A percentile compares a stretch with the other conserved stretches of the same genome.
Evolutionary conservation across 2,113 vertebrate species (phyloP).

Genomic region (Rhagologus leucostigma): DNA sequence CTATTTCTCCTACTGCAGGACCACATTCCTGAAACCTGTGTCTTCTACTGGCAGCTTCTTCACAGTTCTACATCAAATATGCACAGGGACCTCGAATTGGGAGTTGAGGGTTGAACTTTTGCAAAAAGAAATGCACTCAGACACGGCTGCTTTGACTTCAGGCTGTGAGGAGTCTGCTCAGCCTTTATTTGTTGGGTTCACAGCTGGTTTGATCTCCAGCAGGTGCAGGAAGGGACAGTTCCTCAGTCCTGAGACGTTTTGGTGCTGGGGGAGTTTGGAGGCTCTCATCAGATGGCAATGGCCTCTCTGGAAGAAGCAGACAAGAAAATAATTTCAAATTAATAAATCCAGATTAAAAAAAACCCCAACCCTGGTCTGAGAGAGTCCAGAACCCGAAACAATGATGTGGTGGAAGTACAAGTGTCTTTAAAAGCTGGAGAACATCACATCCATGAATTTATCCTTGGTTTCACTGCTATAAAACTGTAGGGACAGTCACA

Average conservation of each 20-base stretch:
- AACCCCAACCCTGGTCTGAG: rapidly evolving
- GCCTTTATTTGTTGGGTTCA: not conserved
- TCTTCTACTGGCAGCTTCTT: not conserved
- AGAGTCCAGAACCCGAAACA: not conserved
- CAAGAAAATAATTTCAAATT: not conserved
- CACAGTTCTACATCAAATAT: not conserved
- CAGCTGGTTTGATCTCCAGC: not conserved
- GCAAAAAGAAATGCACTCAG: not conserved
- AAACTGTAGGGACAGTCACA: not conserved
- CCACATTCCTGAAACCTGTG: not conserved
- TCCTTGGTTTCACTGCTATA: too few relatives aligned
- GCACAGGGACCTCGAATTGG: not conserved
- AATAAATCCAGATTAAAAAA: not conserved
- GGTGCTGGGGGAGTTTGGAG: slow-evolving; percentile 77
- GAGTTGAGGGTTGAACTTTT: not conserved
- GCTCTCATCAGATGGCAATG: slow-evolving; percentile 74
- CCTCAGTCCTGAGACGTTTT: slow-evolving; percentile 80
- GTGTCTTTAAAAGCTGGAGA: not conserved
- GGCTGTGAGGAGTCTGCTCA: not conserved
- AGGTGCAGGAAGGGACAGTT: not conserved
- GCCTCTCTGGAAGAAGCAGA: slow-evolving; percentile 72
- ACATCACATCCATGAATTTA: not conserved
- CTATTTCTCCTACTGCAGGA: not conserved
- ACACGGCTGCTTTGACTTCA: not conserved
- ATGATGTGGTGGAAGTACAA: not conserved